Evolutionary conservation across 2,113 vertebrate genomes (phyloP), one percentile per base, ranked within the genome.

Genomic region (Microtus richardsoni): DNA sequence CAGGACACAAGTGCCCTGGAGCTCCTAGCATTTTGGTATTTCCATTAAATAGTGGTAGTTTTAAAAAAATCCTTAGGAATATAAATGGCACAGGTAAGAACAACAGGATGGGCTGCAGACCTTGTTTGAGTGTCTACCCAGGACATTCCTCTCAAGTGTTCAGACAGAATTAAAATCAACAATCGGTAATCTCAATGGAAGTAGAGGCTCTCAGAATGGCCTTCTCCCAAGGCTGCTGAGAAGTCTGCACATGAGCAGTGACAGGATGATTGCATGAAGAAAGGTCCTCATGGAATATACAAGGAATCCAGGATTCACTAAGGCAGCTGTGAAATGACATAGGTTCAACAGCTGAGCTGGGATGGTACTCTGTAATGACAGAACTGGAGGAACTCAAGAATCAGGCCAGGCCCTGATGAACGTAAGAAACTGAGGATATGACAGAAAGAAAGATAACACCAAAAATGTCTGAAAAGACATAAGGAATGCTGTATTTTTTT

Each of bases 291-390:
- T 89, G 92, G 92, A 95, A 93, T 93, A 89, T 92, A 85, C 64
- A 64, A 80, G 95, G 84, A 91, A 0, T 86, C 91, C 82, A 36
- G 96, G 93, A 96, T 90, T 94, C 96, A 91, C 58, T 0, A 12
- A 93, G 93, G 95, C 97, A 96, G 93, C 90, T 96, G 96, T 28
- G 68, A 95, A 97, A 91, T 68, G 95, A 96, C 88, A 96, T 91
- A 91, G 89, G 94, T 92, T 96, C 95, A 92, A 95, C 93, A 97
- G 96, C 97, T 92, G 97, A 95, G 91, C 93, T 91, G 74, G 88
- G 95, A 78, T 77, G 95, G 95, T 28, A 75, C 92, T 96, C 92
- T 97, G 97, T 95, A 96, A 97, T 91, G 41, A 87, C 93, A 97
- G 90, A 92, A 79, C 60, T 9, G 3, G 94, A n/a, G 2, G 83